Percentiles rank a stretch among this genome's conserved stretches.
phyloP scores from a whole-genome alignment of 1,140 invertebrate genomes.

The Trachymyrmex cornetzi region DNA sequence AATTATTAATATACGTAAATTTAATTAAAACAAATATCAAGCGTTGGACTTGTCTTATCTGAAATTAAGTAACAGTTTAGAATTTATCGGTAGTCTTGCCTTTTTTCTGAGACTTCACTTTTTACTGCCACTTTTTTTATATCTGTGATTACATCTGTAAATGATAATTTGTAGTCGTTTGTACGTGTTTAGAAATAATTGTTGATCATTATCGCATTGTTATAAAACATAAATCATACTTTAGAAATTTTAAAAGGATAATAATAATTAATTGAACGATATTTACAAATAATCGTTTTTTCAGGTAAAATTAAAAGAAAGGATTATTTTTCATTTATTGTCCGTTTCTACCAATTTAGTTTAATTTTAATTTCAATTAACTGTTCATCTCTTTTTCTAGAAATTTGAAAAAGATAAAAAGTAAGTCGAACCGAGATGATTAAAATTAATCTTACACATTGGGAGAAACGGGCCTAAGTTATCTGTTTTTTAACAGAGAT shows the following conservation, averaged over 20 bases:
- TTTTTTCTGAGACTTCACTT: neutral
- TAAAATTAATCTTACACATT: no score
- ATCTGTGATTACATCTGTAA: neutral
- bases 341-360: neutral
- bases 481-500: neutral
- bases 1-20: neutral
- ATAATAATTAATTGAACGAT: neutral
- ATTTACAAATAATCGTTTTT: neutral
- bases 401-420: no score
- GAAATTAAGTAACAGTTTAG: neutral
- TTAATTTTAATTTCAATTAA: no score
- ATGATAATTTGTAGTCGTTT: neutral
- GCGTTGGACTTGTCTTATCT: neutral
- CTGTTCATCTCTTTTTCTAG: no score
- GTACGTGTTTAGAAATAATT: neutral
- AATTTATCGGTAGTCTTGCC: neutral
- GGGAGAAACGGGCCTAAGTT: no score
- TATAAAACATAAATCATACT: neutral
- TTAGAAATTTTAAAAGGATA: slow-evolving; percentile 9
- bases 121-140: neutral
- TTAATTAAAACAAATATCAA: neutral
- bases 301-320: neutral
- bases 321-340: neutral
- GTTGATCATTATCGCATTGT: neutral
- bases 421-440: no score